Base-by-base conservation (phyloP, 2,888 invertebrate genomes). In the Brachynemurus nebulosus region DNA sequence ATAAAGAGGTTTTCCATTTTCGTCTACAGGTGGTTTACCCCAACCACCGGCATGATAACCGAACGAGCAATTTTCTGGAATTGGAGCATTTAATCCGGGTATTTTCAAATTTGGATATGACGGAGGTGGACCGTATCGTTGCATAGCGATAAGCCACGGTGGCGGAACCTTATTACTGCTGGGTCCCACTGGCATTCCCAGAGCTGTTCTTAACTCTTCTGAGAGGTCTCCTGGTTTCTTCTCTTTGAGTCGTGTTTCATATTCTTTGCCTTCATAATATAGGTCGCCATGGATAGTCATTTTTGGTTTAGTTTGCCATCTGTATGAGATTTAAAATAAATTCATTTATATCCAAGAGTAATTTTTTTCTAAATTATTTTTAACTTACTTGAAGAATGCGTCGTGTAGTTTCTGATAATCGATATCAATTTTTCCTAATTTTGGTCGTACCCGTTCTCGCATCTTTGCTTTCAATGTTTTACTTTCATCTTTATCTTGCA, bases 11-110 rank as follows among this genome's bases (percentile, higher is more conserved):
- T 93, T 86, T 27, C 98, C 98, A 49, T 82, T 84, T 66, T 97
- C 97, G 66, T 98, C 98, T 0, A 98, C 98, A 0, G 98, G 98
- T 9, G 98, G 98, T 63, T 98, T 98, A 47, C 98, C 97, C 97
- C 97, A 98, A 19, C 97, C 97, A 30, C 95, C 98, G 1, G 97
- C 96, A 68, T 98, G 97, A 65, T 98, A 98, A 14, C 98, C 98
- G 64, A 98, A 98, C 0, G 93, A 86, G 59, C 96, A 97, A 2
- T 84, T 82, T 48, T 96, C 97, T 0, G 98, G 98, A 55, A 98
- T 98, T 1, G 97, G 95, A 2, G 96, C 95, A 69, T 97, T 98
- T 4, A 98, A 69, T 0, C 97, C 97, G 0, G 96, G 90, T 58
- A 98, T 92, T 69, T 96, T 97, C 19, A 98, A 70, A 69, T 95